Evolutionary conservation across 2,888 invertebrate species (phyloP).

Genomic region (Parnassius orleans): DNA sequence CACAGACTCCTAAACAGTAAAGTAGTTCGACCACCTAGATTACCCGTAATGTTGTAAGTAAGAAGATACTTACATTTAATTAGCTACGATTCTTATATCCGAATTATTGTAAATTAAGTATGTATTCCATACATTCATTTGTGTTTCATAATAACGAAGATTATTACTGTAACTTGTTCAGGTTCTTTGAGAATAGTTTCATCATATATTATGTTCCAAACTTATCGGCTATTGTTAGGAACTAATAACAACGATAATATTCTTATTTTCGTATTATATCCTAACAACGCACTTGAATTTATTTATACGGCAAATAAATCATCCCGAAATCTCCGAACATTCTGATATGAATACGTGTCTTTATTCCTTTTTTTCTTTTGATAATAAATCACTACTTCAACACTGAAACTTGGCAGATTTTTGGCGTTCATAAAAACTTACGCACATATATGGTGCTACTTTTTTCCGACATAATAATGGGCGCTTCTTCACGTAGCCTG

Average conservation of each 20-base stretch:
- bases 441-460: neutral
- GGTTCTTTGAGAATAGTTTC: neutral
- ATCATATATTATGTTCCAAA: neutral
- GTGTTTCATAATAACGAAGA: neutral
- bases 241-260: neutral
- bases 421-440: conserved; percentile 24
- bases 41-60: no score
- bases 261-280: conserved; percentile 4
- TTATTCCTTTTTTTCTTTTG: neutral
- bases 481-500: neutral
- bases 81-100: no score
- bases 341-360: conserved; percentile 14
- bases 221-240: no score
- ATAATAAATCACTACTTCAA: conserved; percentile 15
- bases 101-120: no score
- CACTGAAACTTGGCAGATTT: conserved; percentile 19
- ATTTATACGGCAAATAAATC: conserved; percentile 20
- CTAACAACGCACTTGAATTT: neutral
- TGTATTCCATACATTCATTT: neutral
- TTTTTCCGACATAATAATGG: conserved; percentile 16
- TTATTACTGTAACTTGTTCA: neutral
- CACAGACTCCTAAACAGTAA: no score
- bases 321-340: conserved; percentile 6
- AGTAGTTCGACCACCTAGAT: no score
- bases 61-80: no score